phyloP scores from a whole-genome alignment of 2,888 invertebrate species.

The Polydesmus complanatus region DNA sequence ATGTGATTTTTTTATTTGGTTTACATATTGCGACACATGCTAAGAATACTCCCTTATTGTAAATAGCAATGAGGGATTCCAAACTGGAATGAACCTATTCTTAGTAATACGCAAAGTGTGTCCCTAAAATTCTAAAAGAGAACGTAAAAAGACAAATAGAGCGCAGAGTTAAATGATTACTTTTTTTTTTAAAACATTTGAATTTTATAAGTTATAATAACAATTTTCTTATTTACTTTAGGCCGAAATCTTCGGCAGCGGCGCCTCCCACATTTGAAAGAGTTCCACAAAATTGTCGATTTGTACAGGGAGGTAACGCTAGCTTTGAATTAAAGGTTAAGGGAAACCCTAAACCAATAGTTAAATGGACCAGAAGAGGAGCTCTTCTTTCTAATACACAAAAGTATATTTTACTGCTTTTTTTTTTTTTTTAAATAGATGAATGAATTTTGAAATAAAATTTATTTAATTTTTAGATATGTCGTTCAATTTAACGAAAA shows the following conservation, averaged over 20 bases:
- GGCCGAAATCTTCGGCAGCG: conserved; percentile 22
- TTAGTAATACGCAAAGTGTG: too few relatives aligned
- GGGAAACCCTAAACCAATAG: conserved; percentile 80
- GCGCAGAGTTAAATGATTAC: too few relatives aligned
- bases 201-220: too few relatives aligned
- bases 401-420: conserved; percentile 13
- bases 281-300: conserved; percentile 85
- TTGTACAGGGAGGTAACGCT: conserved; percentile 87
- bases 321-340: conserved; percentile 80
- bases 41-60: too few relatives aligned
- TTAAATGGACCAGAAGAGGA: conserved; percentile 45
- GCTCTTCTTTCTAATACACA: conserved; percentile 24
- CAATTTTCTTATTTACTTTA: conserved; percentile 15
- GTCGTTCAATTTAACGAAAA: conserved; percentile 79
- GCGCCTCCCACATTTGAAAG: conserved; percentile 88
- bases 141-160: too few relatives aligned
- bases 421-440: neutral
- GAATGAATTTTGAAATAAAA: neutral
- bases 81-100: too few relatives aligned
- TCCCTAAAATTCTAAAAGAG: too few relatives aligned
- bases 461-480: conserved; percentile 50
- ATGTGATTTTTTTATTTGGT: too few relatives aligned
- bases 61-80: too few relatives aligned
- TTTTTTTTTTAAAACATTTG: too few relatives aligned
- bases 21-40: too few relatives aligned